Conservation (phyloP, 2,113 vertebrate genomes). For the Regulus satrapa region DNA sequence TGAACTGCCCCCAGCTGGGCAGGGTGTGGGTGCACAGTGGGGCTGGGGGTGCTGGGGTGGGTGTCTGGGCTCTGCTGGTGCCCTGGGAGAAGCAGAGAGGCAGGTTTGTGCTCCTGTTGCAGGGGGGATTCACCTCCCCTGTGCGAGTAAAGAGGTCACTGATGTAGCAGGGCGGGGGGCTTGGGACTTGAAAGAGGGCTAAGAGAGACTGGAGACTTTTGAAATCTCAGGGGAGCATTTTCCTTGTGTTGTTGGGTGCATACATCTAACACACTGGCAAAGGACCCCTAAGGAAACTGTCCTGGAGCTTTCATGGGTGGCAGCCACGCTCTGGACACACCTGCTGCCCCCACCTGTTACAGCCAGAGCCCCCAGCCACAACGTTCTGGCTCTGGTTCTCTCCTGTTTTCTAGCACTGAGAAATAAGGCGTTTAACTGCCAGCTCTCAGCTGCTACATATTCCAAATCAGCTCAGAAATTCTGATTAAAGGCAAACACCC, state of each 20-base stretch:
- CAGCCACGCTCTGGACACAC: fast-evolving
- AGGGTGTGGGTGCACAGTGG: fast-evolving
- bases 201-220: not conserved
- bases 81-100: not conserved
- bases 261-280: fast-evolving
- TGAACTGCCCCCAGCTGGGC: not conserved
- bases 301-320: not conserved
- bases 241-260: not conserved
- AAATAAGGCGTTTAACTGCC: not conserved
- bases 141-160: not conserved
- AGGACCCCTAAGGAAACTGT: not conserved
- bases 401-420: not conserved
- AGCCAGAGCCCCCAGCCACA: not conserved
- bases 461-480: not conserved
- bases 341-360: not conserved
- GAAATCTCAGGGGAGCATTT: not conserved
- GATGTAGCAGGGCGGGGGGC: not conserved
- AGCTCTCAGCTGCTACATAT: not conserved
- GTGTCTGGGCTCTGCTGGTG: not conserved
- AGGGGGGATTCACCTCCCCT: not conserved
- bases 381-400: not conserved
- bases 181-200: not conserved
- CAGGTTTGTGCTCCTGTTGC: not conserved
- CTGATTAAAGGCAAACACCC: not conserved
- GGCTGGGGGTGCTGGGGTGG: not conserved